Percentiles rank a stretch among this genome's conserved stretches.
Evolutionary conservation across 2,113 vertebrate genomes (phyloP).

Genomic region (Scartelaos histophorus): DNA sequence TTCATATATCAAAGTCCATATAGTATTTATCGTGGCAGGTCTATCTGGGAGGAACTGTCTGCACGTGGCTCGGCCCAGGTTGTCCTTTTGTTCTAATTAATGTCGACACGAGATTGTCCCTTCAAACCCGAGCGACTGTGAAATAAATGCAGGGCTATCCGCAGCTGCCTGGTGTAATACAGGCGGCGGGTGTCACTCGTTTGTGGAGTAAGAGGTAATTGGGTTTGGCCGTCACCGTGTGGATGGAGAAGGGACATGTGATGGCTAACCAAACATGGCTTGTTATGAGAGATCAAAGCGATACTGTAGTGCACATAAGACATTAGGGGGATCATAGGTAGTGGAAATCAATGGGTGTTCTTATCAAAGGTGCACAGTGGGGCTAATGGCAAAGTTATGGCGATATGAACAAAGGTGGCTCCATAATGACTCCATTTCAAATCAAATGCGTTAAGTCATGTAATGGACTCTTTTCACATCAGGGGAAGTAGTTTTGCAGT

Average conservation of each 20-base stretch:
- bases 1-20: no score
- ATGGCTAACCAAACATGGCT: constrained; percentile 32
- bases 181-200: constrained; percentile 35
- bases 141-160: constrained; percentile 41
- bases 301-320: constrained; percentile 14
- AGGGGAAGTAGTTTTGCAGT: background rate
- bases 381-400: background rate
- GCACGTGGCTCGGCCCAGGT: constrained; percentile 11
- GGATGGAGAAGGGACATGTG: constrained; percentile 27
- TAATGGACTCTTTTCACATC: background rate
- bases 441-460: background rate
- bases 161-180: constrained; percentile 23
- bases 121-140: constrained; percentile 39
- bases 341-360: constrained; percentile 1
- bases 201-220: constrained; percentile 41
- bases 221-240: constrained; percentile 44
- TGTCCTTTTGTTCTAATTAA: constrained; percentile 51
- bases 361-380: background rate
- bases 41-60: background rate
- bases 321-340: constrained; percentile 9
- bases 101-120: constrained; percentile 40
- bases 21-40: no score
- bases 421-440: background rate
- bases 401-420: background rate
- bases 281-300: constrained; percentile 26